Base-by-base conservation (phyloP, 2,797 vertebrate species). In the Enoplosus armatus region DNA sequence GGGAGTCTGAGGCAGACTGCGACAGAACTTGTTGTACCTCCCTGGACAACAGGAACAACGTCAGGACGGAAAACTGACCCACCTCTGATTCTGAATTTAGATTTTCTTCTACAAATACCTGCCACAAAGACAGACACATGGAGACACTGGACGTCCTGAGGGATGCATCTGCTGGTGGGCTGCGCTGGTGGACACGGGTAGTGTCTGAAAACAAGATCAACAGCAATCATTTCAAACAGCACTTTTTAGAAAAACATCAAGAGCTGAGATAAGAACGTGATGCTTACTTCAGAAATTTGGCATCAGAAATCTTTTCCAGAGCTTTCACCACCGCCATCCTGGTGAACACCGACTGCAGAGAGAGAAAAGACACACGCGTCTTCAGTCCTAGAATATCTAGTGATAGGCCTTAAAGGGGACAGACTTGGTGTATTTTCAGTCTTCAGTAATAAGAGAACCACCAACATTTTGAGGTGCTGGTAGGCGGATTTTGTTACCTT, bases 301-400 rank as follows among this genome's bases (percentile, higher is more conserved):
- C 85, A 37, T 99, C 97, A 16, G 95, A 91, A 79, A 99, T 98
- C 92, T 97, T 98, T 74, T 96, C 98, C 92, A 99, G 93, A 45
- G 98, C 97, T 95, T 99, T 99, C 83, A 97, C 91, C 92, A 99
- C 98, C 1, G 98, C 98, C 97, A 98, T 98, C 95, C 98, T 96
- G 76, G 98, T 99, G 93, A 98, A 99, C 83, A 99, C 94, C 27
- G 97, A 98, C 98, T 99, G 93, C 59, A 90, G 26, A 53, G 0
- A 35, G 27, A 39, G 12, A 50, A 11, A 22, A 8, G 0, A 50
- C 41, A 58, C 15, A 20, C 11, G n/a, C 0, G 33, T 35, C 18
- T 41, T 43, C 11, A 3, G 37, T 39, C 37, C 12, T 12, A 3
- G 3, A 39, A 39, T 39, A 12, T 14, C 10, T 35, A 35, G 33